Evolutionary conservation across 2,113 vertebrate genomes (phyloP).

Genomic region (Xenopus borealis): DNA sequence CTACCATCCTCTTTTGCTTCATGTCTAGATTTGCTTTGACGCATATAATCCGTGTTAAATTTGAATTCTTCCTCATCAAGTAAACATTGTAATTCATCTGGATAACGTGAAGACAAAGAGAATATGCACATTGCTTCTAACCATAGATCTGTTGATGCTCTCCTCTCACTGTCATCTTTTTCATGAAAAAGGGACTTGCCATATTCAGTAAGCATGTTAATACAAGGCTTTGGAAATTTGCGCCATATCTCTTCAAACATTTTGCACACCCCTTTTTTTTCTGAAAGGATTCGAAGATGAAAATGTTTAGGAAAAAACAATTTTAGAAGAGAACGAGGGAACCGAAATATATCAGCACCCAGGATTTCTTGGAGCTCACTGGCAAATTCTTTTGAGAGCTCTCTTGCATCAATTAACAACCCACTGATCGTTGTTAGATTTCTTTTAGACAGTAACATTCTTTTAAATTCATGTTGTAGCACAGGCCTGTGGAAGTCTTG

Average conservation of each 20-base stretch:
- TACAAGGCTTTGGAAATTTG: conserved; percentile 51
- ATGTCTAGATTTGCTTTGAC: conserved; percentile 14
- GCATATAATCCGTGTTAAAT: conserved; percentile 58
- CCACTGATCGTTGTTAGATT: conserved; percentile 64
- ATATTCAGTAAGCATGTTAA: conserved; percentile 58
- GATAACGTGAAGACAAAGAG: conserved; percentile 63
- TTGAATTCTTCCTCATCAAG: conserved; percentile 63
- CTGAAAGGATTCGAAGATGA: conserved; percentile 67
- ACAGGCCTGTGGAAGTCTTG: conserved; percentile 60
- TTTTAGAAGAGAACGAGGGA: conserved; percentile 60
- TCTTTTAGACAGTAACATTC: conserved; percentile 62
- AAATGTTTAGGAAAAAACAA: conserved; percentile 70
- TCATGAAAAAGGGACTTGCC: conserved; percentile 55
- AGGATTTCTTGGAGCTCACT: conserved; percentile 55
- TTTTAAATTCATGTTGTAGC: conserved; percentile 57
- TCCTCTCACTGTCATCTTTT: conserved; percentile 49
- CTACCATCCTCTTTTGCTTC: conserved; percentile 43
- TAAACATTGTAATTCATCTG: conserved; percentile 64
- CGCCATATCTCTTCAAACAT: conserved; percentile 57
- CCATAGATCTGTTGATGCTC: conserved; percentile 74
- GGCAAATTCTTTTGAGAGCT: conserved; percentile 56
- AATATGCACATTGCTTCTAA: conserved; percentile 62
- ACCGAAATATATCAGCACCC: conserved; percentile 48
- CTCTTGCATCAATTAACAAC: conserved; percentile 63
- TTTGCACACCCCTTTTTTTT: conserved; percentile 62